Conservation (phyloP, 2,113 vertebrate genomes). For the Gobiocypris rarus region DNA sequence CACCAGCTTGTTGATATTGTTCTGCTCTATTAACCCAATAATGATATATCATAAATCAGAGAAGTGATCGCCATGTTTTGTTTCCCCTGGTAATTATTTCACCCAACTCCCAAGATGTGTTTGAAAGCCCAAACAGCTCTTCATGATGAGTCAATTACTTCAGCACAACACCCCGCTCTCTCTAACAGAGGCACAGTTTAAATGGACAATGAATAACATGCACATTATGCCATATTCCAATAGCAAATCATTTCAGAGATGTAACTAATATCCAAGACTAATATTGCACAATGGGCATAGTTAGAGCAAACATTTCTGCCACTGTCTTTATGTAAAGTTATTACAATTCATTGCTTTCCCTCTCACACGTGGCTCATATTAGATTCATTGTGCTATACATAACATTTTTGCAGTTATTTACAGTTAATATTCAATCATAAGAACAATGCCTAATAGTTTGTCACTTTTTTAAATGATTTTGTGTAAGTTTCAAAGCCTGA, state of each 20-base stretch:
- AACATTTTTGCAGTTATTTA: neutral
- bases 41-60: conserved; percentile 40
- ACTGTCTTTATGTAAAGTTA: conserved; percentile 7
- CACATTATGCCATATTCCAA: conserved; percentile 13
- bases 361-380: neutral
- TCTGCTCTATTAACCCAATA: conserved; percentile 51
- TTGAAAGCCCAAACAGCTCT: conserved; percentile 36
- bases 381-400: neutral
- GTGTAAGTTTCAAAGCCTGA: neutral
- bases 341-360: neutral
- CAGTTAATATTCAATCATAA: neutral
- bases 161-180: conserved; percentile 11
- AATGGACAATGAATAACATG: conserved; percentile 36
- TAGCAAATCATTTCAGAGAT: conserved; percentile 11
- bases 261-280: conserved; percentile 24
- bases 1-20: conserved; percentile 24
- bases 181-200: conserved; percentile 11
- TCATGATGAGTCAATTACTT: conserved; percentile 54
- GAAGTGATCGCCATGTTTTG: conserved; percentile 49
- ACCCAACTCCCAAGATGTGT: conserved; percentile 33
- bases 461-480: neutral
- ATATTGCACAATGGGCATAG: neutral
- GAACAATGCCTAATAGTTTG: neutral
- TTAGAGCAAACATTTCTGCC: neutral
- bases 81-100: conserved; percentile 48